A percentile compares a stretch with the other conserved stretches of the same genome.
Conservation (phyloP, 1,140 invertebrate species). For the Gonioctena quinquepunctata region DNA sequence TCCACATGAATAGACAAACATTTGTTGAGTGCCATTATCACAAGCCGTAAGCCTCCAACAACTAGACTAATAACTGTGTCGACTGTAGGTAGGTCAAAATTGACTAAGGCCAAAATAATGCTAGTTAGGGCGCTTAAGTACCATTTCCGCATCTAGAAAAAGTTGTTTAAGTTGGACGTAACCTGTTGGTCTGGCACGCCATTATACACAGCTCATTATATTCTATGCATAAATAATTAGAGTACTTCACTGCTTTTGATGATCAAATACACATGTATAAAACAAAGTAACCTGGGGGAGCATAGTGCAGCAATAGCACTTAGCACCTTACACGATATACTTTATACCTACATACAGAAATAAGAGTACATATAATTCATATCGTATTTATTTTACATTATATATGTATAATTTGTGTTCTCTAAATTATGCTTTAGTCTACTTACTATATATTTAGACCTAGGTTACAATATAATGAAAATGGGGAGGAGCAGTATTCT, state of each 20-base stretch:
- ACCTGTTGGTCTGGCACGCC: conserved; percentile 35
- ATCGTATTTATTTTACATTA: conserved; percentile 4
- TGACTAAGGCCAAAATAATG: background rate
- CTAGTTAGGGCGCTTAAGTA: conserved; percentile 1
- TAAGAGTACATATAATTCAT: conserved; percentile 19
- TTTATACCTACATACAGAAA: conserved; percentile 24
- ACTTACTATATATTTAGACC: conserved; percentile 50
- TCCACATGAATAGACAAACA: background rate
- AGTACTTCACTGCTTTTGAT: conserved; percentile 35
- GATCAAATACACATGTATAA: conserved; percentile 44
- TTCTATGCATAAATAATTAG: conserved; percentile 40
- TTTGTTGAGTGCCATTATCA: background rate
- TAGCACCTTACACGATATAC: conserved; percentile 14
- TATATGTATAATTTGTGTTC: conserved; percentile 13
- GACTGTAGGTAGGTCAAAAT: background rate
- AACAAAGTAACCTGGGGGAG: conserved; percentile 40
- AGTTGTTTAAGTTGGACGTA: background rate
- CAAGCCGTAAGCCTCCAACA: background rate
- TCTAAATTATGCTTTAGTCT: conserved; percentile 31
- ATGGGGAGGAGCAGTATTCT: conserved; percentile 45
- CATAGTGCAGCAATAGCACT: conserved; percentile 16
- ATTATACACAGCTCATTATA: conserved; percentile 48
- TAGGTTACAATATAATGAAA: conserved; percentile 48
- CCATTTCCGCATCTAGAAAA: conserved; percentile 1
- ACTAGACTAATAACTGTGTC: background rate